Evolutionary conservation across 1,140 invertebrate species (phyloP), one percentile per base, ranked within the genome.

Genomic region (Pseudobourletiella spinata): DNA sequence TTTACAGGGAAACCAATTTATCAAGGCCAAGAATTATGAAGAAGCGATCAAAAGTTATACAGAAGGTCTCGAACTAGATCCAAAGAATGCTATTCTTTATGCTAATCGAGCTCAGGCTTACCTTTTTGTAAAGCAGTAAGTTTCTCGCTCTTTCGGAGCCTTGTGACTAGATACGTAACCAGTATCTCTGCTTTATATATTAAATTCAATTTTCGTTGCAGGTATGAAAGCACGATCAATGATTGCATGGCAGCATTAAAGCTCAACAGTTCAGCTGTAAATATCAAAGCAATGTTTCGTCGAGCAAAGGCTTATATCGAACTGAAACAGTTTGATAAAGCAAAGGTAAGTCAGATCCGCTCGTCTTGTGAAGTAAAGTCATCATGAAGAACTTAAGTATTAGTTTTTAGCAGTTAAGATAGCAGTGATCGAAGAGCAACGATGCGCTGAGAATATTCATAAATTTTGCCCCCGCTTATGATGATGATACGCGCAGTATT

Each of bases 71-170:
- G 78, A 83, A 61, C 74, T 83, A 39, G 86, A 89, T 73, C 80
- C 85, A 8, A 79, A 83, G 61, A 91, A 95, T 76, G 82, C 90
- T 6, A 79, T 89, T 6, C 87, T 88, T 71, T 90, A 83, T 73
- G 88, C 89, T 8, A 96, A 96, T 76, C 79, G 93, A 71, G 91
- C 89, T 8, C 79, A 95, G 61, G 93, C 91, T 66, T 83, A 87
- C 67, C 76, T 95, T 14, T 94, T 93, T 74, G 81, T 85, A 69
- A 81, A 90, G 65, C 83, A 86, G 89, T 94, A 80, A 55, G 35
- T 57, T 2, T 55, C 18, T 30, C 43, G 18, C 16, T 35, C 28
- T 55, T 28, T 59, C 50, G 63, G 8, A 22, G 54, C 39, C 55
- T n/a, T n/a, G n/a, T n/a, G n/a, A n/a, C n/a, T n/a, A n/a, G n/a